Evolutionary conservation across 2,888 invertebrate species (phyloP).

Genomic region (Ectobius pallidus): DNA sequence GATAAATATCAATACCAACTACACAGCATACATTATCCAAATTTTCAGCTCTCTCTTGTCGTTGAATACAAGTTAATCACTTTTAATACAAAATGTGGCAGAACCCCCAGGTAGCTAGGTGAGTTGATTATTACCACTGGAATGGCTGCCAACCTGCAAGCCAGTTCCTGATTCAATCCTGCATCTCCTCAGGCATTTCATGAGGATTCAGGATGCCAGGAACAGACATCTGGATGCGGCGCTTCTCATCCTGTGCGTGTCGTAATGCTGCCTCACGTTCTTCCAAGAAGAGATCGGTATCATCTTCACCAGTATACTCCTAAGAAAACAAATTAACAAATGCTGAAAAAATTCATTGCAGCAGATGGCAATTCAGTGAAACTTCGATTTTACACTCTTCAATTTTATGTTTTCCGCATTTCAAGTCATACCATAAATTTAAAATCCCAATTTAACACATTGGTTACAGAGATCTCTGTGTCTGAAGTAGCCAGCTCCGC

Average conservation of each 20-base stretch:
- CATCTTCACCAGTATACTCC: constrained; percentile 99
- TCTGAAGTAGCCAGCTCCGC: too few relatives aligned
- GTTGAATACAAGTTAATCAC: constrained; percentile 7
- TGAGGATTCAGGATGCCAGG: constrained; percentile 97
- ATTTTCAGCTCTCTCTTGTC: constrained; percentile 13
- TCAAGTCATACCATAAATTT: too few relatives aligned
- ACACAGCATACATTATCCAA: constrained; percentile 21
- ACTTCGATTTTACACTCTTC: too few relatives aligned
- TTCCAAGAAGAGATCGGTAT: constrained; percentile 95
- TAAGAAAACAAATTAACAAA: constrained; percentile 54
- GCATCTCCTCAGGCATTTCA: constrained; percentile 95
- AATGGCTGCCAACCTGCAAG: constrained; percentile 13
- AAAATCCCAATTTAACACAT: too few relatives aligned
- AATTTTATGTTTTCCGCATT: too few relatives aligned
- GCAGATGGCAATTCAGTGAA: too few relatives aligned
- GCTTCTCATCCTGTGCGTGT: constrained; percentile 91
- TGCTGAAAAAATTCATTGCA: too few relatives aligned
- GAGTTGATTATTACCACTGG: constrained; percentile 3
- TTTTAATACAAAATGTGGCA: background rate
- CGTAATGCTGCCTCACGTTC: constrained; percentile 91
- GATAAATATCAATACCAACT: constrained; percentile 29
- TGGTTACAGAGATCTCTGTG: too few relatives aligned
- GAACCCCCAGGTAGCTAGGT: constrained; percentile 2
- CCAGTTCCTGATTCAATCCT: constrained; percentile 61
- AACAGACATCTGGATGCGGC: constrained; percentile 89